A percentile compares a stretch with the other conserved stretches of the same genome.
Evolutionary conservation across 2,797 vertebrate genomes (phyloP).

Genomic region (Paguma larvata): DNA sequence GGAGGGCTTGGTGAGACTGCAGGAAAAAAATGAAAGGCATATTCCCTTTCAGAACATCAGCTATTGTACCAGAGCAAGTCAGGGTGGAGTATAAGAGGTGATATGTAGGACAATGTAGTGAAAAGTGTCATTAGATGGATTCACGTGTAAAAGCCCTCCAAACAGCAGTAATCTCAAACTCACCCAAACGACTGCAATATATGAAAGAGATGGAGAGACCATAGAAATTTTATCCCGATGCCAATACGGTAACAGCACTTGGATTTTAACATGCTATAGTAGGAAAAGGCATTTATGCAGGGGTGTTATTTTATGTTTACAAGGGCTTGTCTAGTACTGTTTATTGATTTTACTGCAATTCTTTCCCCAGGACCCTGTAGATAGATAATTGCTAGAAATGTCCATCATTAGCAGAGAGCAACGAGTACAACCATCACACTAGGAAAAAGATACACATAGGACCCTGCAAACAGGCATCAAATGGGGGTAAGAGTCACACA

Average conservation of each 20-base stretch:
- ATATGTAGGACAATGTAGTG: slow-evolving; percentile 66
- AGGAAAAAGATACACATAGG: slow-evolving; percentile 75
- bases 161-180: slow-evolving; percentile 64
- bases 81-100: slow-evolving; percentile 69
- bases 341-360: slow-evolving; percentile 82
- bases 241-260: slow-evolving; percentile 77
- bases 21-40: slow-evolving; percentile 75
- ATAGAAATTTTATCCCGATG: slow-evolving; percentile 76
- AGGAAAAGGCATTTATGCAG: slow-evolving; percentile 76
- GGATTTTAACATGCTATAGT: slow-evolving; percentile 76
- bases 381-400: slow-evolving; percentile 80
- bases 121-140: slow-evolving; percentile 72
- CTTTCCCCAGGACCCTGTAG: slow-evolving; percentile 76
- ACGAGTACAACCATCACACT: slow-evolving; percentile 64
- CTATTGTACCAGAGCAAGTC: slow-evolving; percentile 68
- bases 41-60: slow-evolving; percentile 67
- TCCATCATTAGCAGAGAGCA: slow-evolving; percentile 77
- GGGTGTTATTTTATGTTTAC: slow-evolving; percentile 82
- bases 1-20: slow-evolving; percentile 58
- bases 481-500: slow-evolving; percentile 61
- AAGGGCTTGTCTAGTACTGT: slow-evolving; percentile 78
- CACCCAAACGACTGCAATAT: slow-evolving; percentile 58
- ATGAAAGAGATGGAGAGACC: slow-evolving; percentile 65
- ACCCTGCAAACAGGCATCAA: slow-evolving; percentile 68
- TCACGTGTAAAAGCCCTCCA: slow-evolving; percentile 72